Conservation (phyloP, 2,888 invertebrate species). For the Eilema griseolum region DNA sequence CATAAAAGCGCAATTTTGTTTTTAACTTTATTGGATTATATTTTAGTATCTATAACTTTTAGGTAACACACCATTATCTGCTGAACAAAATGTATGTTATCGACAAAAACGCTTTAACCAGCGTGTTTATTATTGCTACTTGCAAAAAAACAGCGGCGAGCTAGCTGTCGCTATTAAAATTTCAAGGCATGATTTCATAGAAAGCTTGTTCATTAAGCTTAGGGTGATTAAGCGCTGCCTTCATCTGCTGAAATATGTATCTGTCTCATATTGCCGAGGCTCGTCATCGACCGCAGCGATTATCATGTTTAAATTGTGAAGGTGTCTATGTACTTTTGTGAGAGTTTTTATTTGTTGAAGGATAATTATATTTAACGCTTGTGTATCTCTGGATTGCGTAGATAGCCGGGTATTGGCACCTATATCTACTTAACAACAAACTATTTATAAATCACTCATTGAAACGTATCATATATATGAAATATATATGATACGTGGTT, state of each 20-base stretch:
- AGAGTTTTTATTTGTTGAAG: background rate
- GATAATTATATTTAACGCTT: conserved; percentile 1
- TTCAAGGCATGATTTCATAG: conserved; percentile 59
- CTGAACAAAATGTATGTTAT: conserved; percentile 9
- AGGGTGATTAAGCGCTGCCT: conserved; percentile 44
- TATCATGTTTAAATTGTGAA: conserved; percentile 13
- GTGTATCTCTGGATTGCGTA: background rate
- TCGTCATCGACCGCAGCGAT: conserved; percentile 6
- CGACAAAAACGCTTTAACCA: background rate
- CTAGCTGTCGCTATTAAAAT: conserved; percentile 50
- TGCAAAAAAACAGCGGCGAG: conserved; percentile 18
- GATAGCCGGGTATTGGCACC: too few relatives aligned
- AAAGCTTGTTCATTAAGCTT: conserved; percentile 54
- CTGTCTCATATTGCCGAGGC: conserved; percentile 20
- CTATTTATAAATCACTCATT: too few relatives aligned
- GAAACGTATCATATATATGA: too few relatives aligned
- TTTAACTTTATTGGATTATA: too few relatives aligned
- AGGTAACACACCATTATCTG: background rate
- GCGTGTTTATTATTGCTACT: conserved; percentile 16
- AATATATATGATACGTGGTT: too few relatives aligned
- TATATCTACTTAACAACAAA: too few relatives aligned
- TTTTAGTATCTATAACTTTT: background rate
- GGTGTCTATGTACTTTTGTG: background rate
- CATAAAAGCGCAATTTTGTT: too few relatives aligned
- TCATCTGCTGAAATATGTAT: conserved; percentile 42